Conservation (phyloP, 2,888 invertebrate species). For the Phasia obesa region DNA sequence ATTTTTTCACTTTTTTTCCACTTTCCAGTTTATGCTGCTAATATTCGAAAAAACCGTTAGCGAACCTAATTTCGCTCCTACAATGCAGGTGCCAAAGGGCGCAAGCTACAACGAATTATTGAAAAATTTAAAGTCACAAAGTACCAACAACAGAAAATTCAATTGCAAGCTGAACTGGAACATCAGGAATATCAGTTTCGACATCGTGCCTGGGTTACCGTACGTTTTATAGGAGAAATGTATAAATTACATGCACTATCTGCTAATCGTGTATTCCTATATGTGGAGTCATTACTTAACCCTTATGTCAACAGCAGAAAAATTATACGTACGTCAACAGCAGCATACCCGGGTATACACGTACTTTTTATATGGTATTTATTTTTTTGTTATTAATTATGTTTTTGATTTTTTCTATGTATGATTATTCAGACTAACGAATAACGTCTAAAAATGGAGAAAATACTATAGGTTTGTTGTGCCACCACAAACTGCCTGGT, state of each 20-base stretch:
- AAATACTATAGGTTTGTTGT: too few species aligned
- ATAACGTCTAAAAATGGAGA: too few species aligned
- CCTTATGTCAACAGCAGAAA: too few species aligned
- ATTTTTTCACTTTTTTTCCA: too few species aligned
- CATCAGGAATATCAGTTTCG: conserved; percentile 80
- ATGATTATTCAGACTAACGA: too few species aligned
- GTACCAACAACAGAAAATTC: conserved; percentile 76
- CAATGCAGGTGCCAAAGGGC: conserved; percentile 79
- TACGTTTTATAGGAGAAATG: conserved; percentile 81
- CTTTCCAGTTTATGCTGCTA: conserved; percentile 78
- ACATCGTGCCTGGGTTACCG: conserved; percentile 81
- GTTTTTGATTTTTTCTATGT: too few species aligned
- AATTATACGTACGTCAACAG: too few species aligned
- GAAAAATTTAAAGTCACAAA: conserved; percentile 75
- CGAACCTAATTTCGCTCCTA: conserved; percentile 81
- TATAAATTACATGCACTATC: conserved; percentile 78
- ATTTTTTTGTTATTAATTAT: too few species aligned
- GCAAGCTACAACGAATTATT: conserved; percentile 77
- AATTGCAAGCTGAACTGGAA: conserved; percentile 79
- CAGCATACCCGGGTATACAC: too few species aligned
- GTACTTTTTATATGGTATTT: too few species aligned
- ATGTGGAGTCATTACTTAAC: conserved; percentile 77
- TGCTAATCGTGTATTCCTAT: conserved; percentile 77
- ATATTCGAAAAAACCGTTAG: conserved; percentile 81
- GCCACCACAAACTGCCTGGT: too few species aligned